Percentiles rank a stretch among this genome's conserved stretches.
These are phyloP conservation scores for Troides aeacus DNA, from an alignment of 2,888 invertebrate species.

Conservation along the genomic window DNA sequence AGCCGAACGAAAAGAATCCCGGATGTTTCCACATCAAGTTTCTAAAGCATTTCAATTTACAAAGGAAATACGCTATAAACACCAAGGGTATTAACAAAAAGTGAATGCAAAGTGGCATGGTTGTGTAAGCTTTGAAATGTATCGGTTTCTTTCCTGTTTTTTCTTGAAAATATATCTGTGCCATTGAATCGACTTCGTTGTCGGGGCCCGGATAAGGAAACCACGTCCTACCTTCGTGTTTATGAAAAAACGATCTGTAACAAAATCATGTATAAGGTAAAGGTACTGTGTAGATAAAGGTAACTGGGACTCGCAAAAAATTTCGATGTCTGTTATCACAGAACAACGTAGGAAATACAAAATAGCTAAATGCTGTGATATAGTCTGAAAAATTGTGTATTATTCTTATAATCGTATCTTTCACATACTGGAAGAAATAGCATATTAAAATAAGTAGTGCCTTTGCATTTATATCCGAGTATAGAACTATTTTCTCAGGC, in stretches of 20 bases:
- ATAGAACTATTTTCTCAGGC: too few species aligned
- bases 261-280: background rate
- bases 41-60: conserved; percentile 49
- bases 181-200: conserved; percentile 44
- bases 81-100: conserved; percentile 47
- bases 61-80: conserved; percentile 47
- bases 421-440: too few species aligned
- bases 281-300: background rate
- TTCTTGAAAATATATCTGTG: conserved; percentile 47
- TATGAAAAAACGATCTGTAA: conserved; percentile 56
- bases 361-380: too few species aligned
- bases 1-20: conserved; percentile 48
- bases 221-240: conserved; percentile 46
- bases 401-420: too few species aligned
- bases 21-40: conserved; percentile 49
- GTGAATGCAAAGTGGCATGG: conserved; percentile 47
- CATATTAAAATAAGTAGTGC: too few species aligned
- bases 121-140: conserved; percentile 48
- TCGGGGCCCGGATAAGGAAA: conserved; percentile 56
- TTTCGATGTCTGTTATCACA: too few species aligned
- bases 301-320: background rate
- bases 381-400: too few species aligned
- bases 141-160: conserved; percentile 44
- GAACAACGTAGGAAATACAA: too few species aligned
- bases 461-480: too few species aligned